Evolutionary conservation across 1,140 invertebrate species (phyloP), one percentile per base, ranked within the genome.

Genomic region (Cotesia chilonis): DNA sequence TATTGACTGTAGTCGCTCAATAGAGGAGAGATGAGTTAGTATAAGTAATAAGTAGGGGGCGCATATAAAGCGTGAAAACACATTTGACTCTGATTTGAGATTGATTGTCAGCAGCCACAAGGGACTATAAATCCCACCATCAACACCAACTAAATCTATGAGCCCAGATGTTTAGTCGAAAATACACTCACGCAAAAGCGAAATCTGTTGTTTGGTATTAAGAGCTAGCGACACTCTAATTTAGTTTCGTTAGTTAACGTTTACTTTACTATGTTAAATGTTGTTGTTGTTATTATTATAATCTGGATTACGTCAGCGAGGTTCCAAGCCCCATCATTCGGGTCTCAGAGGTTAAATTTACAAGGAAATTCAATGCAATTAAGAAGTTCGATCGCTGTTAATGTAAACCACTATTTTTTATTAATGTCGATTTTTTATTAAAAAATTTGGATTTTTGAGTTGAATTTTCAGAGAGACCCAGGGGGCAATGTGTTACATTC

Each of bases 201-300:
- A 71, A 64, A 38, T 71, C 47, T 71, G 35, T 55, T 71, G 70
- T 64, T 52, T 2, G 6, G n/a, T 63, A 35, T 71, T 71, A 71
- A 71, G 63, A 66, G 60, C 47, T 52, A 71, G 52, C 63, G 61
- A 63, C 52, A 67, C 52, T 52, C 51, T 51, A 66, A 66, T 72
- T 52, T 72, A 72, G 51, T 66, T 72, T 57, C 52, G 70, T 72
- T 72, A 72, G 70, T 72, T 35, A n/a, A 67, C 52, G 28, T 28
- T 72, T 67, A 72, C 6, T 10, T 47, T 47, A 47, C 41, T 47
- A 10, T 47, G 41, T 47, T 47, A 47, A 6, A n/a, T n/a, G n/a
- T n/a, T 47, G 28, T 28, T 61, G 10, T 51, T 68, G 1, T 9
- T 55, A 10, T 47, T 47, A 47, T 47, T 47, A 47, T 47, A 47